These are phyloP conservation scores for Podocnemis expansa DNA, from an alignment of 2,113 vertebrate genomes.

Conservation along the genomic window DNA sequence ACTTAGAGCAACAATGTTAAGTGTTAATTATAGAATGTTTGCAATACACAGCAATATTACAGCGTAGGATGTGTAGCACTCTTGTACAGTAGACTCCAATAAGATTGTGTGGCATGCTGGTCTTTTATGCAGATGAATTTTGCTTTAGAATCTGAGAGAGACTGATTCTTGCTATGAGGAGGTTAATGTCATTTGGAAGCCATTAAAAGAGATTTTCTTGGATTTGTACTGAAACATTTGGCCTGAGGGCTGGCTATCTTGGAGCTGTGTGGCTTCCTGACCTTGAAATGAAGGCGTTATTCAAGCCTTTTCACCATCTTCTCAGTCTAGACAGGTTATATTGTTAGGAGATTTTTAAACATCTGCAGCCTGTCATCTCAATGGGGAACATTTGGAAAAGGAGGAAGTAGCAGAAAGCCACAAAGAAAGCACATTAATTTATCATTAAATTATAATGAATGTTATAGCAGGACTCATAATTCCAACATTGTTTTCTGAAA, in stretches of 20 bases:
- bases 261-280: constrained; percentile 13
- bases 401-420: not conserved
- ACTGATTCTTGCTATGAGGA: constrained; percentile 30
- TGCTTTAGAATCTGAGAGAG: constrained; percentile 12
- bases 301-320: not conserved
- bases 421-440: not conserved
- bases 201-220: constrained; percentile 38
- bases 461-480: not conserved
- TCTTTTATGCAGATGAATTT: not conserved
- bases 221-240: constrained; percentile 39
- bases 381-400: not conserved
- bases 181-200: constrained; percentile 63
- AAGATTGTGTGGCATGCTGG: not conserved
- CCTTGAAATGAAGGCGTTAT: not conserved
- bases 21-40: not conserved
- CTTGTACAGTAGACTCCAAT: not conserved
- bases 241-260: constrained; percentile 40
- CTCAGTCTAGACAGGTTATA: not conserved
- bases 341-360: not conserved
- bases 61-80: not conserved
- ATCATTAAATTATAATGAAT: not conserved
- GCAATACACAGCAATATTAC: not conserved
- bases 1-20: not conserved
- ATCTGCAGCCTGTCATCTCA: not conserved
- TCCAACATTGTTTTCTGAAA: not conserved